These are phyloP conservation scores for Thomomys bottae DNA, from an alignment of 2,113 vertebrate species.

Conservation along the genomic window DNA sequence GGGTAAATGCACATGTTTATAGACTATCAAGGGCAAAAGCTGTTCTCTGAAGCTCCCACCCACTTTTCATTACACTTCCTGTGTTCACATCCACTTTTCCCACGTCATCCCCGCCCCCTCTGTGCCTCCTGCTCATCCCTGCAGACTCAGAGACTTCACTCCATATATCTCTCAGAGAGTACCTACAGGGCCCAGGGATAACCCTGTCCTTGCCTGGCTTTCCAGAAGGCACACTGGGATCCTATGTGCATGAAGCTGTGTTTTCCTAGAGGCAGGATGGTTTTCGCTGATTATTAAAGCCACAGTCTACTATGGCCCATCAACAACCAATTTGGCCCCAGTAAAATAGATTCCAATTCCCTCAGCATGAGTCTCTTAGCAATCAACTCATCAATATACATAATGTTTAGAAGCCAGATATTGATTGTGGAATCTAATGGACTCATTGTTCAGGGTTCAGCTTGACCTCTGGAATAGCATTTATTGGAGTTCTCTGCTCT, in stretches of 20 bases:
- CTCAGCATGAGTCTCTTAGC: constrained; percentile 74
- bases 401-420: constrained; percentile 84
- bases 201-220: not conserved
- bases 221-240: constrained; percentile 49
- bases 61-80: not conserved
- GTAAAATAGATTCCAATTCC: constrained; percentile 84
- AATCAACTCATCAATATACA: constrained; percentile 87
- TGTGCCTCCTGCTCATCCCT: not conserved
- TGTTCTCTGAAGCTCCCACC: not conserved
- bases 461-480: constrained; percentile 78
- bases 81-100: not conserved
- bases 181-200: not conserved
- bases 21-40: not conserved
- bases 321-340: constrained; percentile 82
- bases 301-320: constrained; percentile 76
- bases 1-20: not conserved
- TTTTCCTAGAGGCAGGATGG: constrained; percentile 69
- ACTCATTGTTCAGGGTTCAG: constrained; percentile 81
- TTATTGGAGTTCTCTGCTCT: constrained; percentile 26
- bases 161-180: not conserved
- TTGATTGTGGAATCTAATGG: constrained; percentile 87
- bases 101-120: not conserved
- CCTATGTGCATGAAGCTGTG: constrained; percentile 63
- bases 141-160: not conserved
- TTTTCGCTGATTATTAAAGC: constrained; percentile 81